phyloP scores from a whole-genome alignment of 2,888 invertebrate genomes.

The Hirtodrosophila alboralis region DNA sequence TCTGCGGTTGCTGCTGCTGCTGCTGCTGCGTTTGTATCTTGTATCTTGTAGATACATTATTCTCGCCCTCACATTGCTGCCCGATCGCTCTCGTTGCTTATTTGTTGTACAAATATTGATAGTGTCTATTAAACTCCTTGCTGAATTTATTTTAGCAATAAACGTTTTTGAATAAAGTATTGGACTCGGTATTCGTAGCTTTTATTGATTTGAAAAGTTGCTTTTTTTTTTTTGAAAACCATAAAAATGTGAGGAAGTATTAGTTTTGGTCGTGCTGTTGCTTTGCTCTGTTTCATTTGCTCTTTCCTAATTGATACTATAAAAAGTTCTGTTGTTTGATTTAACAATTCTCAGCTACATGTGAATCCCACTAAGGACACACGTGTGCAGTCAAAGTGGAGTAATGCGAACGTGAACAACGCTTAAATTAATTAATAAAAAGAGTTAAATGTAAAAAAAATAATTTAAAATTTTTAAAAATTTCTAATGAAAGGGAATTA shows the following conservation, averaged over 20 bases:
- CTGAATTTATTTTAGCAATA: constrained; percentile 69
- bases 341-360: constrained; percentile 55
- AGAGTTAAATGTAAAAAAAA: background rate
- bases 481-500: background rate
- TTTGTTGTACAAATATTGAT: constrained; percentile 73
- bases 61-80: constrained; percentile 23
- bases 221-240: constrained; percentile 25
- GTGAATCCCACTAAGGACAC: constrained; percentile 45
- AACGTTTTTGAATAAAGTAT: constrained; percentile 58
- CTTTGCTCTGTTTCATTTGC: constrained; percentile 70
- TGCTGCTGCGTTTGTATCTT: constrained; percentile 35
- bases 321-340: constrained; percentile 49
- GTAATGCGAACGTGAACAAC: background rate
- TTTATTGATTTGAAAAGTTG: constrained; percentile 67
- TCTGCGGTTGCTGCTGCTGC: constrained; percentile 32
- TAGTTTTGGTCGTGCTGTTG: constrained; percentile 26
- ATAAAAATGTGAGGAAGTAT: constrained; percentile 31
- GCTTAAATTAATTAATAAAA: background rate
- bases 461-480: background rate
- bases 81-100: constrained; percentile 51
- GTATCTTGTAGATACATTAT: constrained; percentile 55
- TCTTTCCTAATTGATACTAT: constrained; percentile 27
- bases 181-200: constrained; percentile 19
- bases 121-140: constrained; percentile 59
- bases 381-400: constrained; percentile 31